Evolutionary conservation across 2,888 invertebrate genomes (phyloP).

Genomic region (Timema cristinae): DNA sequence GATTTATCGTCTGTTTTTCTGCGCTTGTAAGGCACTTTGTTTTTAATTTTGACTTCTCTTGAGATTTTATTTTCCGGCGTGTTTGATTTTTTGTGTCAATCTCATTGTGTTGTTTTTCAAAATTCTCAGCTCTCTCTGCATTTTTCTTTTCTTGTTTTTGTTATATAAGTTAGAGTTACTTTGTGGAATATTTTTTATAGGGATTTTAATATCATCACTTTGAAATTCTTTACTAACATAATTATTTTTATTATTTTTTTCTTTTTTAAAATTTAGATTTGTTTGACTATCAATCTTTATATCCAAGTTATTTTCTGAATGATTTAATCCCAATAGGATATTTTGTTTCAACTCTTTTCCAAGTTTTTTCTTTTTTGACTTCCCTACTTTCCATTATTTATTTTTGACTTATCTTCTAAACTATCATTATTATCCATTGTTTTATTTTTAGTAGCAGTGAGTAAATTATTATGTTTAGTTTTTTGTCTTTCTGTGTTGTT

Average conservation of each 20-base stretch:
- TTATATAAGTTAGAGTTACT: constrained; percentile 2
- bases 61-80: not conserved
- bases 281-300: not conserved
- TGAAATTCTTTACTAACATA: constrained; percentile 17
- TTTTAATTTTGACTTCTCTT: constrained; percentile 18
- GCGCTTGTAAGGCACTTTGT: constrained; percentile 35
- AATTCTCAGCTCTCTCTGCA: constrained; percentile 14
- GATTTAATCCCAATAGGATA: constrained; percentile 18
- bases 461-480: not conserved
- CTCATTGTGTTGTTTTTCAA: constrained; percentile 14
- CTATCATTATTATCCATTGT: constrained; percentile 33
- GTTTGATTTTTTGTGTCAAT: not conserved
- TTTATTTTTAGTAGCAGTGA: constrained; percentile 42
- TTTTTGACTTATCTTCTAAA: constrained; percentile 19
- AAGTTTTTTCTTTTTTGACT: constrained; percentile 35
- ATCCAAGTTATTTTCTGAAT: not conserved
- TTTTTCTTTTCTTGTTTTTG: constrained; percentile 17
- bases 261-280: constrained; percentile 7
- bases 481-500: constrained; percentile 31
- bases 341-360: constrained; percentile 21
- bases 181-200: constrained; percentile 1
- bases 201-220: not conserved
- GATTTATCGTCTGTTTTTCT: constrained; percentile 47
- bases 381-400: constrained; percentile 15
- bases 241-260: constrained; percentile 30